Percentiles rank a stretch among this genome's conserved stretches.
Conservation (phyloP, 1,140 invertebrate species). For the Dryas iulia region DNA sequence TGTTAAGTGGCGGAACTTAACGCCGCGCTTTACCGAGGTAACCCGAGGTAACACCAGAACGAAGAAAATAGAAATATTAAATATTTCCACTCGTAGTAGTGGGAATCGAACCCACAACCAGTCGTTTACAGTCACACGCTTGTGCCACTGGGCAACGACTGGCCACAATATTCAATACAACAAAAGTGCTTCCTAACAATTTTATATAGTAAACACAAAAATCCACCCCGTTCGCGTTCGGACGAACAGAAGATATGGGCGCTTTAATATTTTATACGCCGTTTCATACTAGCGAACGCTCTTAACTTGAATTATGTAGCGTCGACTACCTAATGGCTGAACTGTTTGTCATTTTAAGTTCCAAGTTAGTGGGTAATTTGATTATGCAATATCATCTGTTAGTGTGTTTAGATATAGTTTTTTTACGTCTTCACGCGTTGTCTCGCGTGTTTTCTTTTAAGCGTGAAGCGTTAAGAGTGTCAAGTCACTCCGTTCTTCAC, state of each 20-base stretch:
- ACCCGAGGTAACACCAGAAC: too few relatives aligned
- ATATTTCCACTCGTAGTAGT: too few relatives aligned
- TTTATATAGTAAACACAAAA: background rate
- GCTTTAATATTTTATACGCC: conserved; percentile 42
- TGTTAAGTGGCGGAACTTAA: too few relatives aligned
- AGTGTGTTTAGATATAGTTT: background rate
- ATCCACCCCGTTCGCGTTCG: conserved; percentile 11
- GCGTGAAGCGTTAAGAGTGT: too few relatives aligned
- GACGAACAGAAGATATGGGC: conserved; percentile 23
- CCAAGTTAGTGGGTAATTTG: background rate
- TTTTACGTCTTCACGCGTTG: too few relatives aligned
- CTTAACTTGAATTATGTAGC: conserved; percentile 36
- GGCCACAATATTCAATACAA: background rate
- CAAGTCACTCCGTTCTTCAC: too few relatives aligned
- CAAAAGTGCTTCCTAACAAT: background rate
- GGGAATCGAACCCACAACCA: too few relatives aligned
- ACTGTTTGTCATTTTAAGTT: conserved; percentile 23
- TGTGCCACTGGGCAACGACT: too few relatives aligned
- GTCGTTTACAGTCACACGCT: too few relatives aligned
- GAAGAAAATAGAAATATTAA: too few relatives aligned
- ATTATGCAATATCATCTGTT: background rate
- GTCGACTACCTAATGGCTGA: conserved; percentile 11
- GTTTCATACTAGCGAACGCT: conserved; percentile 37
- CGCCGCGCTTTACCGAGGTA: too few relatives aligned
- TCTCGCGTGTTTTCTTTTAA: too few relatives aligned